phyloP scores from a whole-genome alignment of 2,113 vertebrate species.

The Taxidea taxus region DNA sequence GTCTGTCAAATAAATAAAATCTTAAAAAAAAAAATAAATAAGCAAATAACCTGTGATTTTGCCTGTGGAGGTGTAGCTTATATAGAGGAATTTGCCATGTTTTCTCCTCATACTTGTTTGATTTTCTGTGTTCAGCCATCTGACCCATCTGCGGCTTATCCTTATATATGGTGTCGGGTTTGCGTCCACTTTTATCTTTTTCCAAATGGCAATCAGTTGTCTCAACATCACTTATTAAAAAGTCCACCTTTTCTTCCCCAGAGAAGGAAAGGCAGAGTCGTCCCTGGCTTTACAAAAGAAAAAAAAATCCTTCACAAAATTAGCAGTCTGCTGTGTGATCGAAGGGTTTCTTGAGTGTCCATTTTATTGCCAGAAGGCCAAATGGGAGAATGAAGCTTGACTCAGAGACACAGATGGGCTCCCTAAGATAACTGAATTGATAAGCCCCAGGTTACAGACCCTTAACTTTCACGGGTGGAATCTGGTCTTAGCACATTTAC shows the following conservation, averaged over 20 bases:
- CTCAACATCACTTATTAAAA: neutral
- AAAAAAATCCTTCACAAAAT: neutral
- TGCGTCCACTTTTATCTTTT: neutral
- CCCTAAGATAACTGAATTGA: neutral
- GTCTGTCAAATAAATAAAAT: no score
- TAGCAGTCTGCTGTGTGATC: neutral
- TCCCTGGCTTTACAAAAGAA: neutral
- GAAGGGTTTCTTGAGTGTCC: neutral
- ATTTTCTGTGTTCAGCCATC: neutral
- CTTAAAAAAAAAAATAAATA: no score
- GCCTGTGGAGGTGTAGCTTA: neutral
- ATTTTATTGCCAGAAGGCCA: neutral
- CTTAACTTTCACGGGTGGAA: neutral
- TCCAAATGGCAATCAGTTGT: neutral
- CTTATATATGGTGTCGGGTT: neutral
- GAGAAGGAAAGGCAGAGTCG: neutral
- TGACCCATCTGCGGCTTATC: neutral
- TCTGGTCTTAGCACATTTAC: neutral
- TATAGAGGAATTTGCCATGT: neutral
- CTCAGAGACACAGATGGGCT: neutral
- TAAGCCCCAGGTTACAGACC: neutral
- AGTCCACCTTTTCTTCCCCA: neutral
- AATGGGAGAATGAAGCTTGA: neutral
- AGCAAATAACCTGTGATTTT: neutral
- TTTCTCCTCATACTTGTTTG: neutral